phyloP scores from a whole-genome alignment of 2,888 invertebrate genomes.

The Ganaspis brasiliensis region DNA sequence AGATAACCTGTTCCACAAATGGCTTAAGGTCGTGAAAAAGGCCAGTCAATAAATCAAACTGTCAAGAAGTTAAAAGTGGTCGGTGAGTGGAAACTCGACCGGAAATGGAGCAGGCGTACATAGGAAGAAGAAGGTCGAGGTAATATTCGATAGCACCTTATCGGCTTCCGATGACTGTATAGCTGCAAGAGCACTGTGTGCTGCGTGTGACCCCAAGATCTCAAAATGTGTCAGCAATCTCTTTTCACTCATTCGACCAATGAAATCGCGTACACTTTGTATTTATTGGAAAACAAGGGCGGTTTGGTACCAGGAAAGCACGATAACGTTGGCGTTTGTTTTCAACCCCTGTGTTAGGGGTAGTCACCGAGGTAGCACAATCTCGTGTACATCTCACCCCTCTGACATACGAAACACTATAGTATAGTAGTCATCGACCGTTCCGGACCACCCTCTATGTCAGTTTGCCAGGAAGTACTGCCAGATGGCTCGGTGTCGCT shows the following conservation, averaged over 20 bases:
- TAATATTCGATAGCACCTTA: slow-evolving; percentile 51
- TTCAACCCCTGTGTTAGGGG: slow-evolving; percentile 71
- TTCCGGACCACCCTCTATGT: slow-evolving; percentile 37
- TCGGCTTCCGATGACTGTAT: neutral
- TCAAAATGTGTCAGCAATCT: slow-evolving; percentile 13
- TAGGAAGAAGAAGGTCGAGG: slow-evolving; percentile 55
- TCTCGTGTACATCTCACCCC: slow-evolving; percentile 54
- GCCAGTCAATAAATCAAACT: slow-evolving; percentile 70
- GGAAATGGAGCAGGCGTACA: slow-evolving; percentile 75
- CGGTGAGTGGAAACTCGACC: slow-evolving; percentile 74
- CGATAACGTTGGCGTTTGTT: slow-evolving; percentile 62
- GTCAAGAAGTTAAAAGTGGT: slow-evolving; percentile 54
- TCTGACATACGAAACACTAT: slow-evolving; percentile 58
- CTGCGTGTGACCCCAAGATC: neutral
- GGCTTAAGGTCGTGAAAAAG: too few relatives aligned
- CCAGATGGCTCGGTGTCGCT: slow-evolving; percentile 4
- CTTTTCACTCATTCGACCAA: slow-evolving; percentile 28
- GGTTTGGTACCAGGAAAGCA: slow-evolving; percentile 77
- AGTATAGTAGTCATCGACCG: slow-evolving; percentile 52
- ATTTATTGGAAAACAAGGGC: slow-evolving; percentile 80
- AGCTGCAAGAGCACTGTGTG: neutral
- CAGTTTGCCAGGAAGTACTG: neutral
- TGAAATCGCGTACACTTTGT: slow-evolving; percentile 68
- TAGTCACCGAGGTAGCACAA: slow-evolving; percentile 54
- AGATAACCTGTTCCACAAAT: too few relatives aligned